These are phyloP conservation scores for Abrostola tripartita DNA, from an alignment of 2,888 invertebrate species.

Conservation along the genomic window DNA sequence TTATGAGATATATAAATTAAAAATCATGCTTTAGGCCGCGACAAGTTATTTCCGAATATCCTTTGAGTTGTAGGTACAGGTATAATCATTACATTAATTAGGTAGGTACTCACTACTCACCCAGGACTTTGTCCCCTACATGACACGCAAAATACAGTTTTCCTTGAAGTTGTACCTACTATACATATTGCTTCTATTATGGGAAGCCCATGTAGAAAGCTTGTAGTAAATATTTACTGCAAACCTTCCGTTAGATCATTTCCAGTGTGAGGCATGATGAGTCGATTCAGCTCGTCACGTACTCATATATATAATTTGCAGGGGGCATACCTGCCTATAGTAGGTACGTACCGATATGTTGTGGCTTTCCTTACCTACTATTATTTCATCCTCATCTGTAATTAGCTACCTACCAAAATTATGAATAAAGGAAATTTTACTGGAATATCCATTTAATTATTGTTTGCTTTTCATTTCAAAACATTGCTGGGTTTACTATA, in stretches of 20 bases:
- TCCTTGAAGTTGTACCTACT: not conserved
- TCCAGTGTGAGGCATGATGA: conserved; percentile 3
- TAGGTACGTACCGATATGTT: not conserved
- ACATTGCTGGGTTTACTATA: too few relatives aligned
- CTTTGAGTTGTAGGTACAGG: too few relatives aligned
- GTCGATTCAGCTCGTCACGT: conserved; percentile 23
- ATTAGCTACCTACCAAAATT: not conserved
- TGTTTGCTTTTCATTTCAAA: too few relatives aligned
- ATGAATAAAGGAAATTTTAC: not conserved
- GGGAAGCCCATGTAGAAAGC: conserved; percentile 32
- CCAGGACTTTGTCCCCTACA: not conserved
- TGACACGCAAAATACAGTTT: not conserved
- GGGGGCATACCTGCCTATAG: not conserved
- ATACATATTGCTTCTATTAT: too few relatives aligned
- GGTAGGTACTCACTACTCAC: not conserved
- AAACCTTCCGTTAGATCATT: conserved; percentile 23
- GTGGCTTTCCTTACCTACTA: not conserved
- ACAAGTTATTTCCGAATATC: too few relatives aligned
- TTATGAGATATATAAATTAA: too few relatives aligned
- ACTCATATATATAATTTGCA: not conserved
- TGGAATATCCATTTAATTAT: too few relatives aligned
- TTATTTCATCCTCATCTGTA: not conserved
- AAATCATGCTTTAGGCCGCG: too few relatives aligned
- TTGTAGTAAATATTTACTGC: conserved; percentile 37
- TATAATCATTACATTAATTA: too few relatives aligned